Evolutionary conservation across 2,888 invertebrate genomes (phyloP).

Genomic region (Drosophila subsilvestris): DNA sequence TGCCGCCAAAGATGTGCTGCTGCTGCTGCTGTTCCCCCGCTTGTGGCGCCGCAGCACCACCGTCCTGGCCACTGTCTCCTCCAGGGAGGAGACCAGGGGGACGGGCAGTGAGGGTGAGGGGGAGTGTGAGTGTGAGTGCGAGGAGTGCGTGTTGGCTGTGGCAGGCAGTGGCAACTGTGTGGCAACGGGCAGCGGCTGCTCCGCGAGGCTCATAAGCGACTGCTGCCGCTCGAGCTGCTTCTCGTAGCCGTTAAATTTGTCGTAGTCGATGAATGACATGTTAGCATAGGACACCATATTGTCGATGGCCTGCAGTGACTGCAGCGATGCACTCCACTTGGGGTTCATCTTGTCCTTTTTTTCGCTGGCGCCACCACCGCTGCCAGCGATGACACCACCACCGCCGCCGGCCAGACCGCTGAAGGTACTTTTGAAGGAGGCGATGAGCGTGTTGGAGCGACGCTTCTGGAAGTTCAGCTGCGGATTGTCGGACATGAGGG

Average conservation of each 20-base stretch:
- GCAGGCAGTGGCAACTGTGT: conserved; percentile 48
- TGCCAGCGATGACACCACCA: conserved; percentile 29
- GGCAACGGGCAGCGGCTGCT: conserved; percentile 50
- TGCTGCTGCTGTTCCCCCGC: conserved; percentile 49
- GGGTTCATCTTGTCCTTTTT: conserved; percentile 83
- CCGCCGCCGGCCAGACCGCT: conserved; percentile 15
- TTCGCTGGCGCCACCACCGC: conserved; percentile 47
- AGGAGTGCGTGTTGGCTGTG: conserved; percentile 25
- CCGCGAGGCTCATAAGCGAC: conserved; percentile 78
- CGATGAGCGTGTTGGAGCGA: conserved; percentile 80
- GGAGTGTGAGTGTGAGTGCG: conserved; percentile 32
- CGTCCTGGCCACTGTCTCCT: conserved; percentile 31
- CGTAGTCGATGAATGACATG: conserved; percentile 86
- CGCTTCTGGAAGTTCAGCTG: conserved; percentile 81
- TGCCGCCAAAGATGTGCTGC: conserved; percentile 49
- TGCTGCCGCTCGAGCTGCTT: conserved; percentile 81
- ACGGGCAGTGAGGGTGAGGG: conserved; percentile 44
- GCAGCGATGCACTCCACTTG: conserved; percentile 85
- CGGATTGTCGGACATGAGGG: conserved; percentile 71
- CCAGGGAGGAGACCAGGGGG: conserved; percentile 28
- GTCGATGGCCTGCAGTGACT: conserved; percentile 86
- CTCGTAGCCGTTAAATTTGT: conserved; percentile 85
- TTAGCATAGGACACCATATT: conserved; percentile 86
- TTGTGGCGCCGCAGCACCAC: conserved; percentile 27
- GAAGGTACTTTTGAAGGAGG: conserved; percentile 81